Evolutionary conservation across 64 coral and sea anemone genomes (phyloP).

Genomic region (Hydrozoanthus tunicans): DNA sequence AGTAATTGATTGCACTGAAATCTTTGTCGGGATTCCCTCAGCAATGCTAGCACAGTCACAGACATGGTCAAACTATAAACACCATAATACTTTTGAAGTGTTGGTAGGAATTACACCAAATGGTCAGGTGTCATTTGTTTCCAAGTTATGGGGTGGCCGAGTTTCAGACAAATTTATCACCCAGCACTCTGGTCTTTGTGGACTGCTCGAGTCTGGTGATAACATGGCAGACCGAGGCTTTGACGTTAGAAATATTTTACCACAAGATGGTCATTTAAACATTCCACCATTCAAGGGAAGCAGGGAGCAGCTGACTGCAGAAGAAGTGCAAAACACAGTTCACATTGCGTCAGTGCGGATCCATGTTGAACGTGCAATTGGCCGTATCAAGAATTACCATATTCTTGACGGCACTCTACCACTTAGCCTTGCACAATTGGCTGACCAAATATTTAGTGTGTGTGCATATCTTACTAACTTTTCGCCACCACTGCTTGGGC

Average conservation of each 20-base stretch:
- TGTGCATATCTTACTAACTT: not conserved
- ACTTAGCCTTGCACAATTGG: not conserved
- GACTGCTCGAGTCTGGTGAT: not conserved
- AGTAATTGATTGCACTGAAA: no score
- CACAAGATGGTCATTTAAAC: no score
- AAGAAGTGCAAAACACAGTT: no score
- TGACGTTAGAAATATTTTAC: no score
- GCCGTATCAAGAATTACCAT: not conserved
- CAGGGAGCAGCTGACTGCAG: no score
- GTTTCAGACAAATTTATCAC: not conserved
- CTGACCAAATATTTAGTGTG: not conserved
- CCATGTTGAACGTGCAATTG: not conserved
- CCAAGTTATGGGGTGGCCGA: not conserved
- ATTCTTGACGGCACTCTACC: not conserved
- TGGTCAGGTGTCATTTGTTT: not conserved
- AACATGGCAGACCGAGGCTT: not conserved
- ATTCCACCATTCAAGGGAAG: not conserved
- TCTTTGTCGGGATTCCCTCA: no score
- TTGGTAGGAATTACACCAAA: not conserved
- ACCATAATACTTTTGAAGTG: not conserved
- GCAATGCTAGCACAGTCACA: no score
- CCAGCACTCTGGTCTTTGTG: not conserved
- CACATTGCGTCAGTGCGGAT: no score
- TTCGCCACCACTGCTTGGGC: not conserved
- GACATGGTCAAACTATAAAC: constrained; percentile 6